These are phyloP conservation scores for Phoxinus phoxinus DNA, from an alignment of 2,113 vertebrate species.

Conservation along the genomic window DNA sequence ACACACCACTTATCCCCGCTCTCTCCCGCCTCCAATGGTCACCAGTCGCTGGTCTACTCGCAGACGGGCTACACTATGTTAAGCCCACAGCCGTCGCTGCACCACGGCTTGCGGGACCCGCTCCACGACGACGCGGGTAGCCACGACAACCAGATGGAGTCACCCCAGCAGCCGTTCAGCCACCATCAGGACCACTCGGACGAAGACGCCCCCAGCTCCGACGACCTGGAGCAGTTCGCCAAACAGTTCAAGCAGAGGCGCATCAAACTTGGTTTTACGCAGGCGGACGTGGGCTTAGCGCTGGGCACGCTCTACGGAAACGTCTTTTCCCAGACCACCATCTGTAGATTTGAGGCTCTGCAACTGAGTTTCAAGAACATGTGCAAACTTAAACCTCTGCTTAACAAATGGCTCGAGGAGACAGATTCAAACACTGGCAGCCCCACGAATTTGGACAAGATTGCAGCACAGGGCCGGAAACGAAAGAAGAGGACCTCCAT, in stretches of 20 bases:
- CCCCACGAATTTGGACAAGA: constrained; percentile 98
- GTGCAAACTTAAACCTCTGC: constrained; percentile 95
- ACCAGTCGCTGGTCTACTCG: constrained; percentile 90
- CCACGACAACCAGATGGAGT: constrained; percentile 84
- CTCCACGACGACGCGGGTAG: constrained; percentile 84
- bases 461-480: constrained; percentile 96
- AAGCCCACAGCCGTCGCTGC: constrained; percentile 84
- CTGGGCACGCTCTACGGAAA: constrained; percentile 97
- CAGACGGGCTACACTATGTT: constrained; percentile 91
- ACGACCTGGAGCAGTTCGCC: constrained; percentile 99
- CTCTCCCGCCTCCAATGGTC: constrained; percentile 87
- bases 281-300: constrained; percentile 96
- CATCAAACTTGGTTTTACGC: constrained; percentile 98
- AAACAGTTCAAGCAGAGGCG: constrained; percentile 99
- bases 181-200: constrained; percentile 93
- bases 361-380: constrained; percentile 99
- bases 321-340: constrained; percentile 98
- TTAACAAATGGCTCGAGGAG: constrained; percentile 99
- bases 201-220: constrained; percentile 96
- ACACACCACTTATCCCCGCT: constrained; percentile 90
- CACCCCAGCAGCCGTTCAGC: constrained; percentile 85
- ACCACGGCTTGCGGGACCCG: constrained; percentile 87
- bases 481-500: constrained; percentile 99
- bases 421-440: constrained; percentile 97
- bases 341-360: constrained; percentile 98